Percentiles rank a stretch among this genome's conserved stretches.
phyloP scores from a whole-genome alignment of 1,140 invertebrate genomes.

The Drosophila kepulauana region DNA sequence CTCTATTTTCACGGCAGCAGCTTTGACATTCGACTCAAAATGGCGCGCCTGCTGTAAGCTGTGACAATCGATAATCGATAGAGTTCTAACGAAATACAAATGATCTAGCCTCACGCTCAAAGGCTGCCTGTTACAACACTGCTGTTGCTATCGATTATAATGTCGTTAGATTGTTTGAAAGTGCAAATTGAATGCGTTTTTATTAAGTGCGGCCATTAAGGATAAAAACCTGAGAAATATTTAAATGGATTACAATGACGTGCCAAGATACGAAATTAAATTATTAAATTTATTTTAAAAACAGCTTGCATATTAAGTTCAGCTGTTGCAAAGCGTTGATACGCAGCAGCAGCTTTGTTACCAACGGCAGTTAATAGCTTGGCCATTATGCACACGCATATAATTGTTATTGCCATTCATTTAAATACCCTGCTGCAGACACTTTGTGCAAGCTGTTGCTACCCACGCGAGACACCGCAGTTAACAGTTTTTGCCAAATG shows the following conservation, averaged over 20 bases:
- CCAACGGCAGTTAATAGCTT: background rate
- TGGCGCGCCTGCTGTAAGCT: too few relatives aligned
- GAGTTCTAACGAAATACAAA: too few relatives aligned
- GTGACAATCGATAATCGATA: too few relatives aligned
- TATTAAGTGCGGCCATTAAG: too few relatives aligned
- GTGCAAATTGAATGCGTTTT: too few relatives aligned
- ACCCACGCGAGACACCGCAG: background rate
- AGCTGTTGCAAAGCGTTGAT: background rate
- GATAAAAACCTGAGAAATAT: too few relatives aligned
- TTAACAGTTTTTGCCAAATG: background rate
- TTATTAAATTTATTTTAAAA: background rate
- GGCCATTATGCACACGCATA: background rate
- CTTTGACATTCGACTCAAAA: background rate
- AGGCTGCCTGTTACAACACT: too few relatives aligned
- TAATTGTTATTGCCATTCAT: background rate
- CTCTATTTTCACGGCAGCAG: background rate
- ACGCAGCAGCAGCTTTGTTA: background rate
- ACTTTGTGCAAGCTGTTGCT: background rate
- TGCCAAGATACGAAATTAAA: too few relatives aligned
- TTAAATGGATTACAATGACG: too few relatives aligned
- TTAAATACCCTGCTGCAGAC: conserved; percentile 1
- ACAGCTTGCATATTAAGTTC: background rate
- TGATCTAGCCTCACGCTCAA: too few relatives aligned
- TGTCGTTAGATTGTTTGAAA: too few relatives aligned
- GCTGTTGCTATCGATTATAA: too few relatives aligned